A percentile compares a stretch with the other conserved stretches of the same genome.
Evolutionary conservation across 2,888 invertebrate genomes (phyloP).

Genomic region (Amblyjoppa fuscipennis): DNA sequence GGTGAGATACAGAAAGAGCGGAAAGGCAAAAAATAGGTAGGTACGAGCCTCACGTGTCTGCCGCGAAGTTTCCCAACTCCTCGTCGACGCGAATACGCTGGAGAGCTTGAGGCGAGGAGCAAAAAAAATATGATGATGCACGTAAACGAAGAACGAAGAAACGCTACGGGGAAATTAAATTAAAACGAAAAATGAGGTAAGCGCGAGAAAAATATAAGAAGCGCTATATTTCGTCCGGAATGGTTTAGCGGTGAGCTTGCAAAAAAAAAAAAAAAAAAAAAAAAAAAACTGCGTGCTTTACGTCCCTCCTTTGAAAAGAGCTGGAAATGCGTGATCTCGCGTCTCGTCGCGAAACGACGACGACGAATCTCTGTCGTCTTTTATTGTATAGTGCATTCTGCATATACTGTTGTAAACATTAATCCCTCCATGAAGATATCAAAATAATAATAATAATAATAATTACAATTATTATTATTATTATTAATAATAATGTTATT

Average conservation of each 20-base stretch:
- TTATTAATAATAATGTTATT: no score
- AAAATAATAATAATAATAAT: no score
- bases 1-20: slow-evolving; percentile 30
- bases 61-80: neutral
- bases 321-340: neutral
- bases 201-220: slow-evolving; percentile 10
- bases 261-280: slow-evolving; percentile 7
- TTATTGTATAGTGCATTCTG: neutral
- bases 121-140: slow-evolving; percentile 45
- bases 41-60: neutral
- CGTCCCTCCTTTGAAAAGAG: neutral
- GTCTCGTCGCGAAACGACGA: neutral
- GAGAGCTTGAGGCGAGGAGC: neutral
- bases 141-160: slow-evolving; percentile 40
- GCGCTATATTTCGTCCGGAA: slow-evolving; percentile 19
- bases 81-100: neutral
- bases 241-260: neutral
- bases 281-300: slow-evolving; percentile 6
- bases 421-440: neutral
- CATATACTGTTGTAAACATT: neutral
- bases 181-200: slow-evolving; percentile 50
- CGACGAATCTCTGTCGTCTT: neutral
- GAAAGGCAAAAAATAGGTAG: neutral
- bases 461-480: no score
- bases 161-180: slow-evolving; percentile 37